phyloP scores from a whole-genome alignment of 1,140 invertebrate genomes.

The Tribolium madens region DNA sequence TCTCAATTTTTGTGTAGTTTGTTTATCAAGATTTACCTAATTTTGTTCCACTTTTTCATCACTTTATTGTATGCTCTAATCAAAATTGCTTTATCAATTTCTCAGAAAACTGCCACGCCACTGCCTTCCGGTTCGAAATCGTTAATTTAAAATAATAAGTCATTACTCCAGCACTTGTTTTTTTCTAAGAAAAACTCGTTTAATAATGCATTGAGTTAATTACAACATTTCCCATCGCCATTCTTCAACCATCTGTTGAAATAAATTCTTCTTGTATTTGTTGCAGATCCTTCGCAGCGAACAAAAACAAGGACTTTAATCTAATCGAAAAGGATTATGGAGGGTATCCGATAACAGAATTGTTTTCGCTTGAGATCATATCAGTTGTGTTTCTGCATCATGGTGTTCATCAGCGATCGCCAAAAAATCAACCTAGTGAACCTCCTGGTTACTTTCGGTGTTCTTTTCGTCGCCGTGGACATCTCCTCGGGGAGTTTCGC shows the following conservation, averaged over 20 bases:
- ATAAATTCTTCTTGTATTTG: not conserved
- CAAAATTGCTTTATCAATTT: too few relatives aligned
- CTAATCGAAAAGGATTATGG: constrained; percentile 1
- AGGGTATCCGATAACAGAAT: constrained; percentile 19
- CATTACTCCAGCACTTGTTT: not conserved
- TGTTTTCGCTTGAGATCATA: not conserved
- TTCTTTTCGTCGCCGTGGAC: constrained; percentile 56
- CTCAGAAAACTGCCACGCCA: not conserved
- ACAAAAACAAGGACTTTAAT: not conserved
- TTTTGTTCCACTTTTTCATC: too few relatives aligned
- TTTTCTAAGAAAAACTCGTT: constrained; percentile 17
- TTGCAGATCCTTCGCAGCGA: not conserved
- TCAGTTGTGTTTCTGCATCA: not conserved
- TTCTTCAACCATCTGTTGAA: not conserved
- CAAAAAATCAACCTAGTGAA: constrained; percentile 39
- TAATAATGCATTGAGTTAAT: constrained; percentile 2
- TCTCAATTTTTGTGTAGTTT: too few relatives aligned
- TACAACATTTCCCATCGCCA: not conserved
- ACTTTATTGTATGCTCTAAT: too few relatives aligned
- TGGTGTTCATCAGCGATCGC: constrained; percentile 1
- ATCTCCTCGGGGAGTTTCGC: constrained; percentile 58
- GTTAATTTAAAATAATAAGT: not conserved
- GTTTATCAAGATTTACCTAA: too few relatives aligned
- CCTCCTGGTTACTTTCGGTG: constrained; percentile 52
- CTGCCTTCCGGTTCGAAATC: not conserved